These are phyloP conservation scores for Dryobotodes eremita DNA, from an alignment of 2,888 invertebrate genomes.

Conservation along the genomic window DNA sequence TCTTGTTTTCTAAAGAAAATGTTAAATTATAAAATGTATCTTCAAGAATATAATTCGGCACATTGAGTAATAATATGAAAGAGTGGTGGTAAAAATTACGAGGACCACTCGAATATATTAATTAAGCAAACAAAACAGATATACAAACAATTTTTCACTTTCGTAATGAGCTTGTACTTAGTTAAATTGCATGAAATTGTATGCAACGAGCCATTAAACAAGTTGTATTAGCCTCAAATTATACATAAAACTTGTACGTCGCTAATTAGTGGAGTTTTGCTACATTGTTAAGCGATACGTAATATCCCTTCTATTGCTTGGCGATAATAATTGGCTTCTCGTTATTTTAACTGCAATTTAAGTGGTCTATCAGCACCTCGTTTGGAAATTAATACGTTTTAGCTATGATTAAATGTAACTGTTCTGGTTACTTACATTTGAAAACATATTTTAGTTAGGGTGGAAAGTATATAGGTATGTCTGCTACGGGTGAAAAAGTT, in stretches of 20 bases:
- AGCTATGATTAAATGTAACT: slow-evolving; percentile 47
- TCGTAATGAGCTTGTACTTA: slow-evolving; percentile 65
- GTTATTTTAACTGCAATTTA: slow-evolving; percentile 59
- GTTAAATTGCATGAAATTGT: slow-evolving; percentile 73
- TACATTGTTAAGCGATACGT: slow-evolving; percentile 69
- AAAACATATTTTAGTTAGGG: slow-evolving; percentile 4
- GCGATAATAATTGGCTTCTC: slow-evolving; percentile 65
- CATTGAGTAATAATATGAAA: neutral
- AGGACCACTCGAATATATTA: neutral
- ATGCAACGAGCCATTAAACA: slow-evolving; percentile 71
- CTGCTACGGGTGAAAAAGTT: neutral
- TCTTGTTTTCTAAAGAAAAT: neutral
- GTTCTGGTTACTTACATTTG: slow-evolving; percentile 16
- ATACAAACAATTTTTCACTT: slow-evolving; percentile 55
- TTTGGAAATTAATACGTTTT: slow-evolving; percentile 55
- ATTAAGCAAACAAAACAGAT: slow-evolving; percentile 43
- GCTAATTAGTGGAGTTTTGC: slow-evolving; percentile 71
- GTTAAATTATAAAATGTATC: neutral
- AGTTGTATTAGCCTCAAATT: slow-evolving; percentile 71
- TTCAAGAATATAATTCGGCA: neutral
- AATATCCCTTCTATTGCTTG: slow-evolving; percentile 63
- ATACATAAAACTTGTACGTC: slow-evolving; percentile 67
- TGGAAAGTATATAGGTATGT: neutral
- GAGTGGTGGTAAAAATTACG: neutral
- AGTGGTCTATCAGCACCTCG: slow-evolving; percentile 64